A percentile compares a stretch with the other conserved stretches of the same genome.
Conservation (phyloP, 2,113 vertebrate genomes). For the Toxotes jaculatrix region DNA sequence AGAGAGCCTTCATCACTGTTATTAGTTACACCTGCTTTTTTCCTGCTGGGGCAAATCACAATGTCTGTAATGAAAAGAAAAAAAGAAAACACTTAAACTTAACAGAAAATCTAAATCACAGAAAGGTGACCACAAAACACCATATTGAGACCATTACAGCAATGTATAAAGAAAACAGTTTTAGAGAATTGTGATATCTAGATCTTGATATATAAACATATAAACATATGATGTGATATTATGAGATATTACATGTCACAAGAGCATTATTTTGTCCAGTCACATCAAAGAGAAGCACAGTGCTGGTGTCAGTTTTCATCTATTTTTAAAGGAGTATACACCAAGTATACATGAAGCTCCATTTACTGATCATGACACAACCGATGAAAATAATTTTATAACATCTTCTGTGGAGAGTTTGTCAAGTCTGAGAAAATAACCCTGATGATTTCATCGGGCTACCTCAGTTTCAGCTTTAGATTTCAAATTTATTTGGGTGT, state of each 20-base stretch:
- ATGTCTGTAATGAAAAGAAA: background rate
- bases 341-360: background rate
- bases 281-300: too few relatives aligned
- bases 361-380: background rate
- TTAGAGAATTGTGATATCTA: too few relatives aligned
- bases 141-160: too few relatives aligned
- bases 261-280: too few relatives aligned
- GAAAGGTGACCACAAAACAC: too few relatives aligned
- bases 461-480: background rate
- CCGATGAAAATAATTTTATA: background rate
- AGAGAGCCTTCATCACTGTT: background rate
- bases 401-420: background rate
- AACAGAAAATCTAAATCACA: background rate
- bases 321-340: background rate
- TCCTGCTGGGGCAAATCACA: background rate
- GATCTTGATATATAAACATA: too few relatives aligned
- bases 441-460: background rate
- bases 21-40: background rate
- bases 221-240: too few relatives aligned
- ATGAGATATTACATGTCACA: too few relatives aligned
- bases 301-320: too few relatives aligned
- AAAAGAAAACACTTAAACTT: background rate
- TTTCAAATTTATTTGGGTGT: background rate
- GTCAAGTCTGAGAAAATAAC: background rate
- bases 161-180: too few relatives aligned